These are phyloP conservation scores for Spea bombifrons DNA, from an alignment of 2,113 vertebrate genomes.

Conservation along the genomic window DNA sequence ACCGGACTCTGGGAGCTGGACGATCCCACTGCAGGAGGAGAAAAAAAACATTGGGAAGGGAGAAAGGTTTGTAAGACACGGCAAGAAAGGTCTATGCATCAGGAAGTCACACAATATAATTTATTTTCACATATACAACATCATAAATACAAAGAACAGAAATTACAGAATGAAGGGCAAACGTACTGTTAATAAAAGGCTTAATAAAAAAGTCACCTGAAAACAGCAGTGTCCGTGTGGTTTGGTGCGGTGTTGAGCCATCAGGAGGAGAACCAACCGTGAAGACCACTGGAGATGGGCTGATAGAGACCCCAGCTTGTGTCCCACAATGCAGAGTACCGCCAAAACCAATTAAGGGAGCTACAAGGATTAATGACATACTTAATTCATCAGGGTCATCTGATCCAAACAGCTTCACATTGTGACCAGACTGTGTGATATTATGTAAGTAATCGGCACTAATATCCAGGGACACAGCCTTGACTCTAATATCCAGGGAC, in stretches of 20 bases:
- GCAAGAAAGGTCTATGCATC: not conserved
- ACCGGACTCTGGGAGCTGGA: conserved; percentile 74
- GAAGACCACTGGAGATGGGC: conserved; percentile 78
- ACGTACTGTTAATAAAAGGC: not conserved
- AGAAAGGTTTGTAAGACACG: not conserved
- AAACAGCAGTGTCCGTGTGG: conserved; percentile 70
- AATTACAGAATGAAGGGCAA: not conserved
- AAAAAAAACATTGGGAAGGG: conserved; percentile 7
- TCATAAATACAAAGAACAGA: not conserved
- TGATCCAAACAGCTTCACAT: conserved; percentile 42
- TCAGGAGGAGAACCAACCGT: conserved; percentile 80
- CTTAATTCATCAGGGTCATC: conserved; percentile 40
- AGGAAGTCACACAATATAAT: not conserved
- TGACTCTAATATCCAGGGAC: no score
- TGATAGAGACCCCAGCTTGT: conserved; percentile 64
- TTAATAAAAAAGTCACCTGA: conserved; percentile 66
- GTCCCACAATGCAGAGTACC: conserved; percentile 64
- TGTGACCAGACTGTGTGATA: not conserved
- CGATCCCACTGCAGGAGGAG: conserved; percentile 69
- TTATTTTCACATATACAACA: no score
- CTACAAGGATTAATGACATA: conserved; percentile 58
- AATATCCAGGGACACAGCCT: no score
- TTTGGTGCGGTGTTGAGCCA: conserved; percentile 73
- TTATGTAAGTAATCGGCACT: no score
- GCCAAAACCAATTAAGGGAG: conserved; percentile 76